Base-by-base conservation (phyloP, 2,888 invertebrate genomes). In the Athalia rosae region DNA sequence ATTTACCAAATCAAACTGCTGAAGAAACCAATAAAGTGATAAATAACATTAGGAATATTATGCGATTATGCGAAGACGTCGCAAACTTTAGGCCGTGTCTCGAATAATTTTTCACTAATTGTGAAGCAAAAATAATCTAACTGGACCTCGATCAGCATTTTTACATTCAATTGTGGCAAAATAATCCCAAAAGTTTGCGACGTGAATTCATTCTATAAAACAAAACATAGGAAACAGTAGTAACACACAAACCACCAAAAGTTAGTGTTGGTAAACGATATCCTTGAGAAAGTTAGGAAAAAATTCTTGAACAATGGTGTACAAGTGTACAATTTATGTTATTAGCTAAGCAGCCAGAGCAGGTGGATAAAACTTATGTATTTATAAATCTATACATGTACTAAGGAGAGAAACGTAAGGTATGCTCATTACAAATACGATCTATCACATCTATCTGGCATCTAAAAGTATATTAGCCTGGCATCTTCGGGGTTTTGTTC, bases 401-500 rank as follows among this genome's bases (percentile, higher is more conserved):
- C 41, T 74, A 48, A 15, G 74, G 28, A 61, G n/a, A 61, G 41
- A 13, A 74, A 62, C 56, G 47, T 59, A 67, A 66, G 62, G 48
- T 77, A 64, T 77, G 69, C 67, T 67, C 48, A 56, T 77, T 69
- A 77, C 13, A 69, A 69, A 77, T 77, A 77, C 67, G 67, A 59
- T 76, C 28, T 69, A 77, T 77, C 67, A 77, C 67, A 77, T 63
- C 59, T 66, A 77, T 41, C 59, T 69, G 84, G 82, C 83, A 79
- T 83, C 91, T 95, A 98, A 92, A 99, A 99, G 91, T 95, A 96
- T 88, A 99, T 97, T 89, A 96, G 95, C 88, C 96, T 93, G 67
- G 98, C 98, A 89, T 99, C 98, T 78, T 95, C 93, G 41, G 98
- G 96, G 84, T 95, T 95, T 89, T 98, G 98, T 90, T 99, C 99